Conservation (phyloP, 2,888 invertebrate species). For the Stenodera caucasica region DNA sequence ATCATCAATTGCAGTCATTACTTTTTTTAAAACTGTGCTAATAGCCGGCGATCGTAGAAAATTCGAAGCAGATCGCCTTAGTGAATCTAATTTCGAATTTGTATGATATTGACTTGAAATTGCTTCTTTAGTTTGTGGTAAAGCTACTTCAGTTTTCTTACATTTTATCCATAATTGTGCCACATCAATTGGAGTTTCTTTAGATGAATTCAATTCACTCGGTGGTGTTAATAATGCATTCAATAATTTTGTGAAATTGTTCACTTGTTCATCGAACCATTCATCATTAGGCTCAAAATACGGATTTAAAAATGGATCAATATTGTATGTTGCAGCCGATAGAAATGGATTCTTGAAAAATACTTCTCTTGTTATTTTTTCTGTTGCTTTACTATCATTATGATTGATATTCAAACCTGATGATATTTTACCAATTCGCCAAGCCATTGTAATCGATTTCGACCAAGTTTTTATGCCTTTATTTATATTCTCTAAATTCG, state of each 20-base stretch:
- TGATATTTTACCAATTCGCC: conserved; percentile 32
- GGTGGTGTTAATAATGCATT: conserved; percentile 78
- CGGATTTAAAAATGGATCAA: conserved; percentile 56
- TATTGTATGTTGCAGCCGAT: conserved; percentile 37
- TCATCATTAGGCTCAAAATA: conserved; percentile 69
- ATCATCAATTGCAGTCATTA: conserved; percentile 72
- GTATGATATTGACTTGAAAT: conserved; percentile 71
- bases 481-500: conserved; percentile 16
- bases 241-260: conserved; percentile 76
- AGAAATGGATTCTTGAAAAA: conserved; percentile 42
- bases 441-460: conserved; percentile 30
- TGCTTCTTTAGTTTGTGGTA: conserved; percentile 71
- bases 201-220: conserved; percentile 66
- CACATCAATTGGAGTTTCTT: conserved; percentile 68
- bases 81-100: conserved; percentile 65
- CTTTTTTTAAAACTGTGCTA: conserved; percentile 67
- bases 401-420: conserved; percentile 36
- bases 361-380: conserved; percentile 18
- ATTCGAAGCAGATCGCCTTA: conserved; percentile 62
- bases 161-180: conserved; percentile 77
- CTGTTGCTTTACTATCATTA: conserved; percentile 15
- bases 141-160: conserved; percentile 64
- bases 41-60: conserved; percentile 43
- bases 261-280: conserved; percentile 70
- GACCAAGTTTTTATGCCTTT: conserved; percentile 35